Percentiles rank a stretch among this genome's conserved stretches.
Evolutionary conservation across 2,797 vertebrate species (phyloP).

Genomic region (Micromesistius poutassou): DNA sequence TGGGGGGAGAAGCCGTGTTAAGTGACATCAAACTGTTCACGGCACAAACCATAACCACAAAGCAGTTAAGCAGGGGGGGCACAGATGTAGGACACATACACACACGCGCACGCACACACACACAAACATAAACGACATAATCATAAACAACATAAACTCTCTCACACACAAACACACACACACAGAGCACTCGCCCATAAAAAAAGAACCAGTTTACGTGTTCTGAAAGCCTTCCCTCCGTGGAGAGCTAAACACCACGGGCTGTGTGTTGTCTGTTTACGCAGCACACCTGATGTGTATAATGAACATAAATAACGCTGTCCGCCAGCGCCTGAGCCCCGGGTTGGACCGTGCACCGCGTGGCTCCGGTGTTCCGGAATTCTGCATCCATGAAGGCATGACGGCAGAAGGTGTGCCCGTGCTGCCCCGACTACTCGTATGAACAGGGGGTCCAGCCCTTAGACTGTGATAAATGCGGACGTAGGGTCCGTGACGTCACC

Average conservation of each 20-base stretch:
- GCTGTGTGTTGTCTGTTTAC: slow-evolving; percentile 1
- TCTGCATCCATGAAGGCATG: too few species aligned
- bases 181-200: slow-evolving; percentile 52
- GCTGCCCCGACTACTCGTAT: too few species aligned
- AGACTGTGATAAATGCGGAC: too few species aligned
- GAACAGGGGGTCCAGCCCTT: too few species aligned
- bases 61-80: slow-evolving; percentile 32
- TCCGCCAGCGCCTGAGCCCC: too few species aligned
- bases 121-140: slow-evolving; percentile 26
- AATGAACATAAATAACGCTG: slow-evolving; percentile 11
- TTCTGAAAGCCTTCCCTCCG: slow-evolving; percentile 42
- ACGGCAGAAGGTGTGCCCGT: too few species aligned
- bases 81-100: slow-evolving; percentile 51
- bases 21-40: slow-evolving; percentile 28
- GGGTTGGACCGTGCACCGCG: too few species aligned
- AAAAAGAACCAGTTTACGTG: slow-evolving; percentile 56
- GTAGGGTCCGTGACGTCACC: too few species aligned
- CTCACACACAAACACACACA: not conserved
- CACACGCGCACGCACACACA: slow-evolving; percentile 30
- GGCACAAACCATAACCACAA: slow-evolving; percentile 35
- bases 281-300: not conserved
- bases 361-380: too few species aligned
- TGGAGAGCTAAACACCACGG: slow-evolving; percentile 48
- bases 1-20: not conserved
- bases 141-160: not conserved